Base-by-base conservation (phyloP, 2,113 vertebrate genomes). In the Dasyurus viverrinus region DNA sequence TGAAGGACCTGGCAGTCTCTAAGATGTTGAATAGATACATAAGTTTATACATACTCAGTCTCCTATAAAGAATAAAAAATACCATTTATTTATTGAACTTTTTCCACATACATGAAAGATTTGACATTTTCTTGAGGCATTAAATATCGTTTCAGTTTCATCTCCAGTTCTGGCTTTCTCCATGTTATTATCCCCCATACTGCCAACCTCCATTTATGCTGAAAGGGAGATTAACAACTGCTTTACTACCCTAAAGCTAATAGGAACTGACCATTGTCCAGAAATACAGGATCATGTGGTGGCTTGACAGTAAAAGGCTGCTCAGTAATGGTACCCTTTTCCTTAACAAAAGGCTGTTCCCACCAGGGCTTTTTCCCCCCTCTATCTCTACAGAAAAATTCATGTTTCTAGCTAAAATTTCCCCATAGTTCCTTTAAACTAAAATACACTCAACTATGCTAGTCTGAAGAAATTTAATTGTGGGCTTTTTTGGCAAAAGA, bases 381-480 rank as follows among this genome's bases (percentile, higher is more conserved):
- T 84, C 93, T 68, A 76, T 84, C 94, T 94, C 90, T 92, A 60
- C 92, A 93, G 91, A 92, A 92, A 90, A 93, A 97, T 89, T 95
- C 94, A 36, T 52, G 26, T 89, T 92, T 95, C 94, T 68, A 91
- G 68, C 93, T 93, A 57, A 97, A 95, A 96, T 92, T 94, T 84
- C 91, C 93, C 89, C 92, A 48, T 91, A 4, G 25, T 95, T 93
- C 91, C 96, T 97, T 98, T 97, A 97, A 93, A 95, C 93, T 91
- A 90, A 97, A 97, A 95, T 53, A 90, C 93, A 60, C 95, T 97
- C 68, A 91, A 84, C 97, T 97, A 94, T 96, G 95, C 97, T 97
- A 95, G 96, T 97, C 95, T 98, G 96, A 97, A 97, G 96, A 97
- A 91, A 96, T 94, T 97, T 98, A 97, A 98, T 98, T 98, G 97